These are phyloP conservation scores for Tachuris rubrigastra DNA, from an alignment of 2,113 vertebrate species.

Conservation along the genomic window DNA sequence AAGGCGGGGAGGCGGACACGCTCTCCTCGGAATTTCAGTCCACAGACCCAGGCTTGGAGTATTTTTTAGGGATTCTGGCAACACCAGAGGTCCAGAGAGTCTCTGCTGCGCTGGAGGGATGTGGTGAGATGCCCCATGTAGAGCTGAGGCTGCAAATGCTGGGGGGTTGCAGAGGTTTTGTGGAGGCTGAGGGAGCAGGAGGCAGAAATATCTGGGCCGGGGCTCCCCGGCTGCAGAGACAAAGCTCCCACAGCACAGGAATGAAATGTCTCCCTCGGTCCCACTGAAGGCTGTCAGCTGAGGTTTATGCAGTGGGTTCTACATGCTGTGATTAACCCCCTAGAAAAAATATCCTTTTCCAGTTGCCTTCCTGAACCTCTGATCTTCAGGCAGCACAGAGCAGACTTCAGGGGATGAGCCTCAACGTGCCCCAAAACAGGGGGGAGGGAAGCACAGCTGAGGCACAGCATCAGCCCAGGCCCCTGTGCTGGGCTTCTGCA, in stretches of 20 bases:
- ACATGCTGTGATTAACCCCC: rapidly evolving
- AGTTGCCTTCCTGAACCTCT: background rate
- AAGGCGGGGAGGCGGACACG: background rate
- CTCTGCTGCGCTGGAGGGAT: background rate
- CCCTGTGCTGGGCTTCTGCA: background rate
- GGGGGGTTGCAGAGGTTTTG: background rate
- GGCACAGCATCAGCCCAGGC: background rate
- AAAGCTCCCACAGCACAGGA: background rate
- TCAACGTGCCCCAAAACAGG: background rate
- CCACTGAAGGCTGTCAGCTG: background rate
- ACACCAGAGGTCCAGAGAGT: background rate
- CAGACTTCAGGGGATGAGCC: background rate
- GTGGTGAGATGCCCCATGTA: background rate
- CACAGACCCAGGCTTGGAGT: background rate
- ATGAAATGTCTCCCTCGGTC: background rate
- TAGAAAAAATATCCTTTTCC: background rate
- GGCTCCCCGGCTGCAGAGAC: background rate
- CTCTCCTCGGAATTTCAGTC: background rate
- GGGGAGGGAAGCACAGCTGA: background rate
- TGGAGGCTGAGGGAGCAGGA: background rate
- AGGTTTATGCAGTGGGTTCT: background rate
- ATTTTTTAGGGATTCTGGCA: background rate
- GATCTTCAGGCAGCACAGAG: background rate
- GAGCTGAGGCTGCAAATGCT: background rate
- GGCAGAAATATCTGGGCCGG: background rate